Evolutionary conservation across 2,113 vertebrate species (phyloP), one percentile per base, ranked within the genome.

Genomic region (Nesoenas mayeri): DNA sequence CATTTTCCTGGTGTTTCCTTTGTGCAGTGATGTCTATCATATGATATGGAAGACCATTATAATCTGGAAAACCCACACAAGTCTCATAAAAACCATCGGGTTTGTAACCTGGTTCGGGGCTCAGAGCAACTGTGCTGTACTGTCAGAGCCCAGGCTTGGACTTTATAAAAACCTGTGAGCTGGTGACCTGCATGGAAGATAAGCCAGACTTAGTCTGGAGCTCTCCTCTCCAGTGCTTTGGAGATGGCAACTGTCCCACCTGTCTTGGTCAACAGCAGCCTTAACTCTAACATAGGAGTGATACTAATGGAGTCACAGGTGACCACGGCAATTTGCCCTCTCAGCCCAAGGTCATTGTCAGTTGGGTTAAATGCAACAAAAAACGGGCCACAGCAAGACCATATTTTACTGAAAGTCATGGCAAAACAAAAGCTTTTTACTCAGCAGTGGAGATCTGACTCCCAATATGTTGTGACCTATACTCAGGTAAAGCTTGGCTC

Each of bases 401-500:
- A 0, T 12, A 28, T 8, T 28, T 88, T 34, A 38, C 84, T 77
- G 54, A 28, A 80, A 91, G 32, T 17, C 51, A 71, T 0, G 0
- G 57, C 21, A 89, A 80, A 84, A 32, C 61, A 65, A 82, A 69
- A 69, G 42, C 5, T 38, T 82, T 71, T 56, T 53, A 38, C 31
- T 80, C 51, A 82, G 54, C 34, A 77, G 34, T 4, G 65, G 67
- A 93, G 65, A 70, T 89, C 29, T 53, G 51, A 93, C 26, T 62
- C 79, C 50, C 60, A 60, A 9, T 64, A 48, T 0, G 0, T 60
- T 71, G 71, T 85, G 93, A 91, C 77, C 85, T 83, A 88, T n/a
- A 73, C 22, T 88, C 71, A 94, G 24, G 25, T 11, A 80, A 94
- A 72, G 16, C 42, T 28, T 96, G 93, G 92, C 91, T 93, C 85